Evolutionary conservation across 1,140 invertebrate species (phyloP).

Genomic region (Acarapis woodi): DNA sequence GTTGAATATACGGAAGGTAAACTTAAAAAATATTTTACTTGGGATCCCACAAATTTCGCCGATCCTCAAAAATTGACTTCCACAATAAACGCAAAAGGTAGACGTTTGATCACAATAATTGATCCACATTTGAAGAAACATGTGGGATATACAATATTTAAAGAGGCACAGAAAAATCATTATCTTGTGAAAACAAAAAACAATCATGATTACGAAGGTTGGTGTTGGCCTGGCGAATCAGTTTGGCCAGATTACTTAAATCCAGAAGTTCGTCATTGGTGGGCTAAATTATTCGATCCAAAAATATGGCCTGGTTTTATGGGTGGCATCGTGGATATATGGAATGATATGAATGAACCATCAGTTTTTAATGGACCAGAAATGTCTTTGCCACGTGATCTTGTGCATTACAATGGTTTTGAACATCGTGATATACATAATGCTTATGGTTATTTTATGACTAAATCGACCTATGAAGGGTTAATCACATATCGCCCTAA

Average conservation of each 20-base stretch:
- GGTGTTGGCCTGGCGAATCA: slow-evolving; percentile 83
- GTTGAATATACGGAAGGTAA: slow-evolving; percentile 94
- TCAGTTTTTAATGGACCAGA: slow-evolving; percentile 96
- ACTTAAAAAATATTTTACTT: slow-evolving; percentile 76
- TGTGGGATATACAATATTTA: slow-evolving; percentile 30
- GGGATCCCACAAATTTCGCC: slow-evolving; percentile 67
- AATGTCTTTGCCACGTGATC: slow-evolving; percentile 47
- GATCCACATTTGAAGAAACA: slow-evolving; percentile 96
- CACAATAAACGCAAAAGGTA: slow-evolving; percentile 59
- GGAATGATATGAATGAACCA: slow-evolving; percentile 99
- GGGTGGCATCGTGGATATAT: slow-evolving; percentile 48
- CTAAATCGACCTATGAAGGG: slow-evolving; percentile 12
- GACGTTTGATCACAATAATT: slow-evolving; percentile 80
- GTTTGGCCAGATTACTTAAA: slow-evolving; percentile 83
- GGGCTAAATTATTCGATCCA: slow-evolving; percentile 40
- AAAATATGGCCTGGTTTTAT: slow-evolving; percentile 57
- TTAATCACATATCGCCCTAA: slow-evolving; percentile 9
- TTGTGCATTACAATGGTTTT: slow-evolving; percentile 49
- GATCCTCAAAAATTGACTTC: slow-evolving; percentile 63
- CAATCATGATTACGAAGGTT: slow-evolving; percentile 68
- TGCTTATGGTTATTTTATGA: slow-evolving; percentile 17
- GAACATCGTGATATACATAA: slow-evolving; percentile 91
- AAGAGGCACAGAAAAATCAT: not conserved
- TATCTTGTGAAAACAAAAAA: slow-evolving; percentile 43
- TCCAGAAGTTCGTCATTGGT: slow-evolving; percentile 56